These are phyloP conservation scores for Beris morrisii DNA, from an alignment of 2,888 invertebrate genomes.

Conservation along the genomic window DNA sequence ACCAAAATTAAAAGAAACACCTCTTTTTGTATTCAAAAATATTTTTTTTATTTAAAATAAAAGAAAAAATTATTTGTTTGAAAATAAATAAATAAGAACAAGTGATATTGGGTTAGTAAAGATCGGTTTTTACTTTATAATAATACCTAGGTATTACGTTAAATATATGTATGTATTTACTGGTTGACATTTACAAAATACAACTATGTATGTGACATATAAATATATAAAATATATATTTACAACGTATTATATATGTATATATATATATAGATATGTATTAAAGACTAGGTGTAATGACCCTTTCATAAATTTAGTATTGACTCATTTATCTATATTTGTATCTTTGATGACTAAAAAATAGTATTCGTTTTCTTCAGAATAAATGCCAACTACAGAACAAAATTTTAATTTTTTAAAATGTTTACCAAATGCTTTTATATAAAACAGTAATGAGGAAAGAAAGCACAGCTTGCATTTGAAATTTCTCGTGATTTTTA, in stretches of 20 bases:
- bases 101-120: conserved; percentile 27
- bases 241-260: too few species aligned
- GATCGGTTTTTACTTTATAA: conserved; percentile 23
- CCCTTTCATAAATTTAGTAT: too few species aligned
- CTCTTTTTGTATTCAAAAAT: conserved; percentile 34
- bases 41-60: conserved; percentile 32
- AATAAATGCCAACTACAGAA: conserved; percentile 25
- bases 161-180: neutral
- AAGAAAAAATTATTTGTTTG: conserved; percentile 13
- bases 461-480: conserved; percentile 33
- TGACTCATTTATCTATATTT: too few species aligned
- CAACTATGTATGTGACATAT: neutral
- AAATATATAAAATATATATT: too few species aligned
- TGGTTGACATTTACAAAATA: conserved; percentile 7
- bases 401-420: conserved; percentile 6
- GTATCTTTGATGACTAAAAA: too few species aligned
- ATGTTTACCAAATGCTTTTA: neutral
- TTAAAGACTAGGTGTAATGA: too few species aligned
- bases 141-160: neutral
- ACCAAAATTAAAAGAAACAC: conserved; percentile 34
- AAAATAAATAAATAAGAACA: conserved; percentile 28
- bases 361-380: neutral
- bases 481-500: neutral
- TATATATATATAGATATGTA: too few species aligned
- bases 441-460: conserved; percentile 9